A percentile compares a stretch with the other conserved stretches of the same genome.
Conservation (phyloP, 2,797 vertebrate genomes). For the Galagoides demidoff region DNA sequence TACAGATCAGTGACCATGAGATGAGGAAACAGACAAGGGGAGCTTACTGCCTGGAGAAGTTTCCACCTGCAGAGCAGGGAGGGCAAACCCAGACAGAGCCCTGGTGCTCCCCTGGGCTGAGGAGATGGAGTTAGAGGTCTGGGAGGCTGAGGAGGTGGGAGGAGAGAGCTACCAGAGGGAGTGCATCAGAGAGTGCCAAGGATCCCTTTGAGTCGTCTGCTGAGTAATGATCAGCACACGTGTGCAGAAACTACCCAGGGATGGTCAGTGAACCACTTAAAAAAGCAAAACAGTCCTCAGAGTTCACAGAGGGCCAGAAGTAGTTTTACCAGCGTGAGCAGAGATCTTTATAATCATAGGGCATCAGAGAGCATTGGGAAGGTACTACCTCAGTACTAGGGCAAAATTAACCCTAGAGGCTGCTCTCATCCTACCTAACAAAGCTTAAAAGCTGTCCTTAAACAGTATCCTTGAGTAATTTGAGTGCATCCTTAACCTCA, state of each 20-base stretch:
- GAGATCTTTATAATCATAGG: not conserved
- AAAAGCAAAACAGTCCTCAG: not conserved
- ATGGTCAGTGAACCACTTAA: not conserved
- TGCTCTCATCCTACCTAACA: not conserved
- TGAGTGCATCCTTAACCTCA: not conserved
- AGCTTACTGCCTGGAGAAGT: not conserved
- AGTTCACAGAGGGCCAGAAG: not conserved
- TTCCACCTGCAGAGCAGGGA: not conserved
- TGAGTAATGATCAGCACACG: not conserved
- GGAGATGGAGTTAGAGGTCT: not conserved
- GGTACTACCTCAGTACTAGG: not conserved
- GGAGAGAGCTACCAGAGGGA: not conserved
- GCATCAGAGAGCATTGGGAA: not conserved
- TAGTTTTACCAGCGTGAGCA: not conserved
- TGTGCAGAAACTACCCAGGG: not conserved
- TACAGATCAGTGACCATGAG: not conserved
- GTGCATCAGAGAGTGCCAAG: not conserved
- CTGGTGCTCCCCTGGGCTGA: not conserved
- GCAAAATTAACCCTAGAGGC: not conserved
- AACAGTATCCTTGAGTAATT: not conserved
- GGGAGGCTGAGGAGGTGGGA: not conserved
- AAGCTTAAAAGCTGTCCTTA: not conserved
- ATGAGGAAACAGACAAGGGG: not conserved
- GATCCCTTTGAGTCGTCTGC: not conserved
- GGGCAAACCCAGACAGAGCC: not conserved